Evolutionary conservation across 2,113 vertebrate species (phyloP).

Genomic region (Drymodes brunneopygia): DNA sequence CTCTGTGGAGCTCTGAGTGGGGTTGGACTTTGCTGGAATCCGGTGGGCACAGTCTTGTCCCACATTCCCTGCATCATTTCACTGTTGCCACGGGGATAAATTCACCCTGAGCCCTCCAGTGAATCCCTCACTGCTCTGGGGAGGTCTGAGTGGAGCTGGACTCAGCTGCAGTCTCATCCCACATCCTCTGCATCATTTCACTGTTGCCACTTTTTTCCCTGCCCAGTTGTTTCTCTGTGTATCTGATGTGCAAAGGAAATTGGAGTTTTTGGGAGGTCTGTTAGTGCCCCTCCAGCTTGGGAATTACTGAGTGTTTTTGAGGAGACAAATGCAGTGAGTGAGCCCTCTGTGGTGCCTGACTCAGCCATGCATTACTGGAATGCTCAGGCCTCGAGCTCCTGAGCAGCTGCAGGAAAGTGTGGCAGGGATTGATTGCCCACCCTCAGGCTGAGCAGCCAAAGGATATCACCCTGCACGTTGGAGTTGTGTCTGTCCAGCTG

Average conservation of each 20-base stretch:
- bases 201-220: fast-evolving
- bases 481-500: background rate
- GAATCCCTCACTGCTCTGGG: fast-evolving
- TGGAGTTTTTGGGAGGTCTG: fast-evolving
- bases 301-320: background rate
- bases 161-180: background rate
- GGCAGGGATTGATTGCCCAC: background rate
- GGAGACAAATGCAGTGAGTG: background rate
- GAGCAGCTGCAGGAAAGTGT: background rate
- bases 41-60: background rate
- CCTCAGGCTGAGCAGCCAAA: background rate
- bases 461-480: fast-evolving
- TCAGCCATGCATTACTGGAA: fast-evolving
- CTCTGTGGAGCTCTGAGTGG: background rate
- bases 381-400: background rate
- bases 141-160: background rate
- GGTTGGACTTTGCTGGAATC: background rate
- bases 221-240: background rate
- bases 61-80: fast-evolving
- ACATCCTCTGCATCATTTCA: fast-evolving
- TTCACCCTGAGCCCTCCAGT: no score
- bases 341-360: no score
- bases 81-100: background rate
- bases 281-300: background rate
- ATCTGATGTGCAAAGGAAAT: fast-evolving